Conservation (phyloP, 2,113 vertebrate species). For the Tragelaphus strepsiceros region DNA sequence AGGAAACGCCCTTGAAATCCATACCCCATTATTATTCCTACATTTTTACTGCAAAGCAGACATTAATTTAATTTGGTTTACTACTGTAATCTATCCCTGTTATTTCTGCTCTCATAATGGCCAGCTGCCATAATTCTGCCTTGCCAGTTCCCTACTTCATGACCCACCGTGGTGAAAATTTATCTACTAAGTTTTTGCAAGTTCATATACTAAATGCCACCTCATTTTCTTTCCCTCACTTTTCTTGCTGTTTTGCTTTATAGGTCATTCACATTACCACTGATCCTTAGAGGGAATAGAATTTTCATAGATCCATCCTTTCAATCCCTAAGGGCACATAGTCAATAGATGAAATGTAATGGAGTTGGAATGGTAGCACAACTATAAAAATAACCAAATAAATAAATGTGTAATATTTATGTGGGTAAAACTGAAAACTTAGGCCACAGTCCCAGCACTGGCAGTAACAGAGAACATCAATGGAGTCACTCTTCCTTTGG, state of each 20-base stretch:
- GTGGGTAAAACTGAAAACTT: background rate
- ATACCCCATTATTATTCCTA: background rate
- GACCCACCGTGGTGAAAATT: background rate
- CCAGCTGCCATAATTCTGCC: background rate
- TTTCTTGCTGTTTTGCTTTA: background rate
- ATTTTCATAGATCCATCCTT: background rate
- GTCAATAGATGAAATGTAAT: slow-evolving; percentile 20
- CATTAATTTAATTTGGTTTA: slow-evolving; percentile 7
- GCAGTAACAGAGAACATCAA: background rate
- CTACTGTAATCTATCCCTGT: background rate
- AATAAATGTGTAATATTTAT: background rate
- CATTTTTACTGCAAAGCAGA: background rate
- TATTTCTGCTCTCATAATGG: background rate
- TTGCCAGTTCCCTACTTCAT: background rate
- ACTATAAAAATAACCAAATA: slow-evolving; percentile 15
- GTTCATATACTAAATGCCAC: background rate
- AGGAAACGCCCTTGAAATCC: background rate
- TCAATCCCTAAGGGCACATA: background rate
- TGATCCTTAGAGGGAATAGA: background rate
- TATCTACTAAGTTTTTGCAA: background rate
- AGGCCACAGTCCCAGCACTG: background rate
- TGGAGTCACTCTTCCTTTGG: background rate
- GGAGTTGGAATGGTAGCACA: slow-evolving; percentile 19
- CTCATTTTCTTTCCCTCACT: background rate
- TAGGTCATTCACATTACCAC: background rate